Base-by-base conservation (phyloP, 2,888 invertebrate species). In the Apodemia duryi region DNA sequence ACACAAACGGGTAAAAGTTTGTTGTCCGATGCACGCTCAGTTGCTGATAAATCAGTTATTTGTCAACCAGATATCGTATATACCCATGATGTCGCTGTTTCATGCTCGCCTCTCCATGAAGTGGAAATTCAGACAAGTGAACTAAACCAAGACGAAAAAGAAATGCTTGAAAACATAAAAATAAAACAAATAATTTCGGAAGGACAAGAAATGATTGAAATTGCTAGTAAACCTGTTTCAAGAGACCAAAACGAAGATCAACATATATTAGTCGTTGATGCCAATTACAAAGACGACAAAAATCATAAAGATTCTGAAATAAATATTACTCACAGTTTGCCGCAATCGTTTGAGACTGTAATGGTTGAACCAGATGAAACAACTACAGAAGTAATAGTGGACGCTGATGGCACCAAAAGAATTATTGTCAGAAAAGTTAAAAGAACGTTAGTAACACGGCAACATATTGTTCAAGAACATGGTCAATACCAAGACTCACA, bases 311-410 rank as follows among this genome's bases (percentile, higher is more conserved):
- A 94, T 64, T 94, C 96, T 0, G 95, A 96, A 74, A 80, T 97
- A 21, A 95, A 94, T 74, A 95, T 96, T 49, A 92, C 94, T 9
- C 96, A 95, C 77, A 94, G 94, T 63, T 86, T 94, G 43, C 95
- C 96, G 0, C 95, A 96, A 74, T 93, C 96, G 0, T 97, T 96
- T 76, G 96, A 97, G 83, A 96, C 97, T 0, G 93, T 96, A 5
- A 94, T 97, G 79, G 94, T 95, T 0, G 96, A 97, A 80, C 97
- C 97, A 0, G 96, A 96, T 80, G 95, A 96, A 79, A 95, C 96
- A 1, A 96, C 95, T 0, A 97, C 96, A 0, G 95, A 96, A 85
- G 95, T 96, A 3, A 93, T 95, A n/a, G 94, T 95, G 0, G 96
- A 96, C 75, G 94, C 96, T 28, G 96, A 97, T 79, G 97, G 97